phyloP scores from a whole-genome alignment of 2,113 vertebrate species.

The Thalassoma bifasciatum region DNA sequence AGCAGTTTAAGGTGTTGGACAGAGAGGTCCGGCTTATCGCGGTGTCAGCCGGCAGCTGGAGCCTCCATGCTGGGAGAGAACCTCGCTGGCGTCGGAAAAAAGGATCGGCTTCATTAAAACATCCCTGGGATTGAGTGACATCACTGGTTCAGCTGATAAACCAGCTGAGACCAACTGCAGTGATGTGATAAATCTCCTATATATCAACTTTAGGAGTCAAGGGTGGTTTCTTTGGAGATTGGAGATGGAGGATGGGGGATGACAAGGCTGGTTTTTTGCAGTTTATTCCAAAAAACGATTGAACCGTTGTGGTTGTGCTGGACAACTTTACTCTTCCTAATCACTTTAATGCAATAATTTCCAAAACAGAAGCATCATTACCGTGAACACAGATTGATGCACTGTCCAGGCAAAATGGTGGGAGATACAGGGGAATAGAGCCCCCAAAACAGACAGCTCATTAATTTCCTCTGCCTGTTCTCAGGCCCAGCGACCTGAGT shows the following conservation, averaged over 20 bases:
- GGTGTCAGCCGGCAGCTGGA: conserved; percentile 67
- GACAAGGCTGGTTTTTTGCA: neutral
- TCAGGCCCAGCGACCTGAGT: conserved; percentile 57
- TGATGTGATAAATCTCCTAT: conserved; percentile 59
- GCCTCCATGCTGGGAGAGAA: conserved; percentile 66
- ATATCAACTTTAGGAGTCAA: conserved; percentile 43
- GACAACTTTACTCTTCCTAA: conserved; percentile 42
- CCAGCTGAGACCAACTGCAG: conserved; percentile 54
- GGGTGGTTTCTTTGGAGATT: conserved; percentile 14
- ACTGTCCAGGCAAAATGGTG: conserved; percentile 69
- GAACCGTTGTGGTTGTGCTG: conserved; percentile 1
- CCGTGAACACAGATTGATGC: conserved; percentile 81
- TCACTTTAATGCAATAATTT: conserved; percentile 79
- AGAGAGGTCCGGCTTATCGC: conserved; percentile 66
- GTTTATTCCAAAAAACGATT: neutral
- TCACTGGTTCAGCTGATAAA: conserved; percentile 61
- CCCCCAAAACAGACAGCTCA: conserved; percentile 79
- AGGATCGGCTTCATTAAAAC: conserved; percentile 66
- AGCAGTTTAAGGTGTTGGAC: conserved; percentile 41
- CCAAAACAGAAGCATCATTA: conserved; percentile 74
- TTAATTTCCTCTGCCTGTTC: conserved; percentile 75
- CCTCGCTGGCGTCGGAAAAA: conserved; percentile 43
- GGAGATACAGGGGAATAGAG: conserved; percentile 75
- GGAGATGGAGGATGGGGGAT: neutral
- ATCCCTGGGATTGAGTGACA: conserved; percentile 59